Conservation (phyloP, 2,888 invertebrate species). For the Pollenia griseotomentosa region DNA sequence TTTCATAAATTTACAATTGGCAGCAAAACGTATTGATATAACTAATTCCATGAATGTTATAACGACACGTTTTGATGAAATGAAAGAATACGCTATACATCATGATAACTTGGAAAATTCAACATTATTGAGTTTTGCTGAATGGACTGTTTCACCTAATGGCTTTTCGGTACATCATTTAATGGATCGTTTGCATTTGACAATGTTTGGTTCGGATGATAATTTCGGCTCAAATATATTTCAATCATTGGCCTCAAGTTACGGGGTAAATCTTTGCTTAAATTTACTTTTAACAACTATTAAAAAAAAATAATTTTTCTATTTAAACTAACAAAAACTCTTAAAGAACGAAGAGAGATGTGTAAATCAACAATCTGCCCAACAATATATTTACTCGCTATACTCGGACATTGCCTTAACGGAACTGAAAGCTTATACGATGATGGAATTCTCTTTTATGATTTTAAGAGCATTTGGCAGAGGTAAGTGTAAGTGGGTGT, state of each 20-base stretch:
- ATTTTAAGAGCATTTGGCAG: conserved; percentile 90
- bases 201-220: conserved; percentile 85
- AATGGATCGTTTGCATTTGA: conserved; percentile 88
- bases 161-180: conserved; percentile 87
- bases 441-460: conserved; percentile 96
- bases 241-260: conserved; percentile 76
- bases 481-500: conserved; percentile 87
- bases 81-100: conserved; percentile 86
- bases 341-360: conserved; percentile 87
- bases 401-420: conserved; percentile 92
- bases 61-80: conserved; percentile 86
- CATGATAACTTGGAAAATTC: conserved; percentile 86
- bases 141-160: conserved; percentile 88
- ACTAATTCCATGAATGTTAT: conserved; percentile 86
- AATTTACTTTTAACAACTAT: not conserved
- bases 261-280: conserved; percentile 78
- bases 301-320: not conserved
- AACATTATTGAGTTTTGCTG: conserved; percentile 90
- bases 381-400: conserved; percentile 92
- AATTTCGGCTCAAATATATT: conserved; percentile 76
- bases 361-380: conserved; percentile 90
- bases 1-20: conserved; percentile 85
- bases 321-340: not conserved
- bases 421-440: conserved; percentile 93
- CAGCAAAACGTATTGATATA: conserved; percentile 87